Conservation (phyloP, 2,113 vertebrate species). For the Dendrocopos noguchii region DNA sequence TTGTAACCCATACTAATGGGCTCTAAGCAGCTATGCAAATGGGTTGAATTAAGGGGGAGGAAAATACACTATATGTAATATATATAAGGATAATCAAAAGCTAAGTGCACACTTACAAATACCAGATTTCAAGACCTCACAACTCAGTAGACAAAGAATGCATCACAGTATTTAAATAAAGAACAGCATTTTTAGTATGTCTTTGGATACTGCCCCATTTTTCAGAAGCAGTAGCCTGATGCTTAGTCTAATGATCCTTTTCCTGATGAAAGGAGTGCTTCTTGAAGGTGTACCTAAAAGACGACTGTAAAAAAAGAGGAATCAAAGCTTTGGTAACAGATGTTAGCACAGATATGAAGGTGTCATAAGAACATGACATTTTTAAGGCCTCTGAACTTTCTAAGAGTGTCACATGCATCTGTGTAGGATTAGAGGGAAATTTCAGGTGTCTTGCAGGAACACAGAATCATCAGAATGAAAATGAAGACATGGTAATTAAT, state of each 20-base stretch:
- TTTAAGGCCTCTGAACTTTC: not conserved
- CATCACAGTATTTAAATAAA: not conserved
- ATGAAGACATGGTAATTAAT: not conserved
- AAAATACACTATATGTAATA: not conserved
- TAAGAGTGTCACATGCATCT: not conserved
- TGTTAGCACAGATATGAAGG: not conserved
- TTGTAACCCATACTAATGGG: constrained; percentile 30
- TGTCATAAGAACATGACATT: not conserved
- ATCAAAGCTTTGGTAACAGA: not conserved
- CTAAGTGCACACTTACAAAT: not conserved
- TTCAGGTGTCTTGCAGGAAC: not conserved
- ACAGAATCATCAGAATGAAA: not conserved
- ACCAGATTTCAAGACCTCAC: not conserved
- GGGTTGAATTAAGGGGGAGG: constrained; percentile 22
- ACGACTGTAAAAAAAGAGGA: not conserved
- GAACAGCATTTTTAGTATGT: not conserved
- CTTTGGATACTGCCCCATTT: not conserved
- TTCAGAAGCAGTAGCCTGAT: not conserved
- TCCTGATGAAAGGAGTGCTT: not conserved
- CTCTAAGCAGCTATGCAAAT: constrained; percentile 13
- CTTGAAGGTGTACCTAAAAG: not conserved
- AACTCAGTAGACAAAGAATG: not conserved
- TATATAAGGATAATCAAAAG: no score
- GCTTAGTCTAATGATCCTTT: not conserved
- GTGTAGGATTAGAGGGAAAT: not conserved